A percentile compares a stretch with the other conserved stretches of the same genome.
Conservation (phyloP, 1,140 invertebrate genomes). For the Dreissena rostriformis region DNA sequence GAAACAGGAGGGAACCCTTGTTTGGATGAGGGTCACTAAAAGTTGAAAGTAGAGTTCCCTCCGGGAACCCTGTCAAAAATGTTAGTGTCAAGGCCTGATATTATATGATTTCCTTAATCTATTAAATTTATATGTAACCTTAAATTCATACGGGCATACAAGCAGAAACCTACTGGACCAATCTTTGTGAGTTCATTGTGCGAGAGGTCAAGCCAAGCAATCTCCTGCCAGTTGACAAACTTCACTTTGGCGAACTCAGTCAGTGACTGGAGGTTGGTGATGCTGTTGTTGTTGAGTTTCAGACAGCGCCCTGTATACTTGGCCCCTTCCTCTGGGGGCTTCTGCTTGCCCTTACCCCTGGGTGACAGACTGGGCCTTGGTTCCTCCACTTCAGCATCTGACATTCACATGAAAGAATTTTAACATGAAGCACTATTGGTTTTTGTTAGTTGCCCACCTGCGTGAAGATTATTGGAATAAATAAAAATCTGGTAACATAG, state of each 20-base stretch:
- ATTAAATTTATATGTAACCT: too few relatives aligned
- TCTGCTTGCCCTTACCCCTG: conserved; percentile 44
- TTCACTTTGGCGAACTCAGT: conserved; percentile 49
- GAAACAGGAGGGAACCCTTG: too few relatives aligned
- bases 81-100: too few relatives aligned
- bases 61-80: too few relatives aligned
- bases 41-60: too few relatives aligned
- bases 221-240: conserved; percentile 62
- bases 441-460: neutral
- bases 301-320: conserved; percentile 67
- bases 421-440: neutral
- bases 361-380: conserved; percentile 52
- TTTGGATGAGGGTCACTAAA: too few relatives aligned
- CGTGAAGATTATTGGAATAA: too few relatives aligned
- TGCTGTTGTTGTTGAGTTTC: conserved; percentile 72
- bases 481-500: too few relatives aligned
- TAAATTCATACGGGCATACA: neutral
- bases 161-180: conserved; percentile 65
- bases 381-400: conserved; percentile 68
- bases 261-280: conserved; percentile 65
- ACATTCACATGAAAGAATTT: neutral
- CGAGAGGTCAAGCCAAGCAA: conserved; percentile 76
- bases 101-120: too few relatives aligned
- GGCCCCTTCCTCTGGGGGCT: conserved; percentile 18
- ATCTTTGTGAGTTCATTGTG: conserved; percentile 71